Conservation (phyloP, 1,140 invertebrate genomes). For the Diachasmimorpha longicaudata region DNA sequence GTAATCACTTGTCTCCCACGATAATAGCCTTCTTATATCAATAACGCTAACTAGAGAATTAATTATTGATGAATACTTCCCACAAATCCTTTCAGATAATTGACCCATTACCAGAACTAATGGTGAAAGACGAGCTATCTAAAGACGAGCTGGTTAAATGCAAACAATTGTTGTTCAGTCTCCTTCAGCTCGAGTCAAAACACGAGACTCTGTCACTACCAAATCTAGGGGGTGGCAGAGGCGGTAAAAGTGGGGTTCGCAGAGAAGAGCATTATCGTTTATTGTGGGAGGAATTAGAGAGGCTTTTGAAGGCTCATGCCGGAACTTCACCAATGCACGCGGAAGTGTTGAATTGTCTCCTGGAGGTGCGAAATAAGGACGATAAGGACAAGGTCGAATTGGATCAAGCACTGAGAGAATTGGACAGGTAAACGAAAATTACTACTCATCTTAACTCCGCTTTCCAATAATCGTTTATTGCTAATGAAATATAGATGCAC, state of each 20-base stretch:
- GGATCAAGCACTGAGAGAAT: conserved; percentile 67
- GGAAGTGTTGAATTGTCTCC: conserved; percentile 81
- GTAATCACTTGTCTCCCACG: conserved; percentile 60
- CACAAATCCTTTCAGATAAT: conserved; percentile 67
- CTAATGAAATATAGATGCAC: too few species aligned
- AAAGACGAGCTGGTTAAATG: conserved; percentile 88
- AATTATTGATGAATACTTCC: conserved; percentile 9
- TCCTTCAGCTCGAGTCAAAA: conserved; percentile 83
- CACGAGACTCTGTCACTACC: conserved; percentile 80
- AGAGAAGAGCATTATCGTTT: conserved; percentile 89
- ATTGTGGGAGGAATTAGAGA: conserved; percentile 90
- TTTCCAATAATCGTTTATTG: too few species aligned
- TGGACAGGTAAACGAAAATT: conserved; percentile 61
- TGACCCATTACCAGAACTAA: conserved; percentile 79
- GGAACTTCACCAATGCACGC: conserved; percentile 71
- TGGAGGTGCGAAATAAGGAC: conserved; percentile 76
- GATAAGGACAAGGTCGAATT: conserved; percentile 71
- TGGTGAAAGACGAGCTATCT: conserved; percentile 82
- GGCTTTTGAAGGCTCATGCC: conserved; percentile 78
- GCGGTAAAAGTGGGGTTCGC: conserved; percentile 67
- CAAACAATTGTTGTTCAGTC: conserved; percentile 82
- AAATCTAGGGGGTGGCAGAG: conserved; percentile 64
- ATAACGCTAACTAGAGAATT: too few species aligned
- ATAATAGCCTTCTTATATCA: too few species aligned
- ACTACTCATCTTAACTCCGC: background rate